These are phyloP conservation scores for Agelastica alni DNA, from an alignment of 2,888 invertebrate species.

Conservation along the genomic window DNA sequence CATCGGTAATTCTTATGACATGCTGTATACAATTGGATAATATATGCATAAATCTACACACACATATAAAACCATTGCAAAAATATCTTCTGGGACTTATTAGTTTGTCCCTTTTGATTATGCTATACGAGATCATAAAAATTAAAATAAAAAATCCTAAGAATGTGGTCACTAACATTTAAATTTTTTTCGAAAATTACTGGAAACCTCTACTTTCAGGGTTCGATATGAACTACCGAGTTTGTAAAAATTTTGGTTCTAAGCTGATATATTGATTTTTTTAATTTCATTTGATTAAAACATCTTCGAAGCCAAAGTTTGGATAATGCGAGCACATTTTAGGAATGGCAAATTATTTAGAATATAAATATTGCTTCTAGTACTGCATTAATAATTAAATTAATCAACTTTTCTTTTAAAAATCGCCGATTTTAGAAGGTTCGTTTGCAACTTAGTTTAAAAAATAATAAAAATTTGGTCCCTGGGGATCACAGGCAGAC, in stretches of 20 bases:
- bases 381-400: no score
- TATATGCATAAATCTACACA: constrained; percentile 37
- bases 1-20: not conserved
- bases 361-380: no score
- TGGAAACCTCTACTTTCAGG: not conserved
- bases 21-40: constrained; percentile 10
- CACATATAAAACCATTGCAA: constrained; percentile 51
- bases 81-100: constrained; percentile 48
- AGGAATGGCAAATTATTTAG: no score
- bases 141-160: constrained; percentile 22
- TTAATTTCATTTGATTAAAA: not conserved
- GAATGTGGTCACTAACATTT: constrained; percentile 10
- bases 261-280: constrained; percentile 10
- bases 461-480: not conserved
- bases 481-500: constrained; percentile 1
- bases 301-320: no score
- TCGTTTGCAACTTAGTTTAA: not conserved
- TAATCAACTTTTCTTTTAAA: not conserved
- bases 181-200: constrained; percentile 10
- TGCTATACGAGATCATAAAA: constrained; percentile 47
- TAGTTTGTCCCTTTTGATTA: constrained; percentile 45
- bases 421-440: not conserved
- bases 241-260: constrained; percentile 2
- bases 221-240: not conserved
- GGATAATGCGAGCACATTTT: no score